phyloP scores from a whole-genome alignment of 2,113 vertebrate species.

The Myotis brandtii region DNA sequence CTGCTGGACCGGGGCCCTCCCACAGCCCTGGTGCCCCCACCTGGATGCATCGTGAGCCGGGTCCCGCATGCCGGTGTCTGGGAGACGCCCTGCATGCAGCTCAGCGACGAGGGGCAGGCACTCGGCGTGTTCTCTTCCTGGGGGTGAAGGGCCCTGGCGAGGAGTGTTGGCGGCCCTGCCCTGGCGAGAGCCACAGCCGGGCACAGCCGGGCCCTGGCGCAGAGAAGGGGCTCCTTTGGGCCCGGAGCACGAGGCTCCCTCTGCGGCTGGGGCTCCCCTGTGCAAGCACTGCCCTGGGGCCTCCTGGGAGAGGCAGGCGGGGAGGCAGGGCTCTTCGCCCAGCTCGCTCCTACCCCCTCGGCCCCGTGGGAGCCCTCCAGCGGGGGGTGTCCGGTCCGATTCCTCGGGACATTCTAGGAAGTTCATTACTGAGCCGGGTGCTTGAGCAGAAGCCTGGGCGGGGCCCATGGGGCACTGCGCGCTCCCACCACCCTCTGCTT shows the following conservation, averaged over 20 bases:
- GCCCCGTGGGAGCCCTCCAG: background rate
- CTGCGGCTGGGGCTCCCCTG: background rate
- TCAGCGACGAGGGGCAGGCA: rapidly evolving
- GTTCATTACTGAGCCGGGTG: rapidly evolving
- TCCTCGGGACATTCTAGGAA: background rate
- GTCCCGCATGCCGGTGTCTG: background rate
- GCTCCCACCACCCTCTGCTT: background rate
- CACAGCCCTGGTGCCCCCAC: rapidly evolving
- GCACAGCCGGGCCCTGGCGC: rapidly evolving
- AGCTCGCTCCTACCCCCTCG: rapidly evolving
- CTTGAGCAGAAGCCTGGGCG: background rate
- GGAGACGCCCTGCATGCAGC: background rate
- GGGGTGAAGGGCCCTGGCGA: rapidly evolving
- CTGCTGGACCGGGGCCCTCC: background rate
- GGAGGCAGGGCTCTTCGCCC: background rate
- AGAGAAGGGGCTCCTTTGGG: too few species aligned
- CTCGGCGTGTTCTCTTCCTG: background rate
- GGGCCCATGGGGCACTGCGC: rapidly evolving
- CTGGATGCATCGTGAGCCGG: rapidly evolving
- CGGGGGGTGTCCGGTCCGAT: background rate
- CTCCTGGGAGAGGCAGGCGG: background rate
- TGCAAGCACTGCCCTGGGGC: background rate
- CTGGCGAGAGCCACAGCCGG: background rate
- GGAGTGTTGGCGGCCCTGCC: background rate
- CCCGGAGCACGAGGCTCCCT: rapidly evolving